Conservation (phyloP, 2,113 vertebrate species). For the Bothrops jararaca region DNA sequence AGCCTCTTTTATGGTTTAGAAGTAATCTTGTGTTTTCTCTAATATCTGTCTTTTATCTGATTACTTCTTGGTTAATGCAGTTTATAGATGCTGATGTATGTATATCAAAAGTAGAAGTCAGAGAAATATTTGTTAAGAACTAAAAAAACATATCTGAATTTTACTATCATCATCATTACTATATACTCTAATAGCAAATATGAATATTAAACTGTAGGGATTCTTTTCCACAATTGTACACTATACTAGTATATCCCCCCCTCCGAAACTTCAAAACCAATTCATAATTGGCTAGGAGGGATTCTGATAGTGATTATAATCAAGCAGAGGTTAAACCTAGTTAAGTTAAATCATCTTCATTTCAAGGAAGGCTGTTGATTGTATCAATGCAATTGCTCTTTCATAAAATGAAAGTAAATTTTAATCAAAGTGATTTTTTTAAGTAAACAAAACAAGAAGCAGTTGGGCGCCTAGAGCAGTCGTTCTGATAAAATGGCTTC, state of each 20-base stretch:
- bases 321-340: not conserved
- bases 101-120: not conserved
- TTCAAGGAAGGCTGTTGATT: slow-evolving; percentile 4
- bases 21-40: not conserved
- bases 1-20: not conserved
- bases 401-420: not conserved
- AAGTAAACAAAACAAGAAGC: not conserved
- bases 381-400: not conserved
- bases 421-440: not conserved
- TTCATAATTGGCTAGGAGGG: not conserved
- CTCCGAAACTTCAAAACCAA: not conserved
- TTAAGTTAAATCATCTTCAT: slow-evolving; percentile 7
- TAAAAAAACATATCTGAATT: not conserved
- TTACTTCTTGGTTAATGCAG: not conserved
- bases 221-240: not conserved
- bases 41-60: not conserved
- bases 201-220: not conserved
- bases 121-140: not conserved
- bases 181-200: not conserved
- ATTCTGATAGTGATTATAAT: slow-evolving; percentile 5
- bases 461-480: not conserved
- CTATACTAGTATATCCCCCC: not conserved
- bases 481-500: not conserved
- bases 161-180: not conserved
- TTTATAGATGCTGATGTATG: not conserved